Evolutionary conservation across 2,888 invertebrate genomes (phyloP).

Genomic region (Sinelater perroti): DNA sequence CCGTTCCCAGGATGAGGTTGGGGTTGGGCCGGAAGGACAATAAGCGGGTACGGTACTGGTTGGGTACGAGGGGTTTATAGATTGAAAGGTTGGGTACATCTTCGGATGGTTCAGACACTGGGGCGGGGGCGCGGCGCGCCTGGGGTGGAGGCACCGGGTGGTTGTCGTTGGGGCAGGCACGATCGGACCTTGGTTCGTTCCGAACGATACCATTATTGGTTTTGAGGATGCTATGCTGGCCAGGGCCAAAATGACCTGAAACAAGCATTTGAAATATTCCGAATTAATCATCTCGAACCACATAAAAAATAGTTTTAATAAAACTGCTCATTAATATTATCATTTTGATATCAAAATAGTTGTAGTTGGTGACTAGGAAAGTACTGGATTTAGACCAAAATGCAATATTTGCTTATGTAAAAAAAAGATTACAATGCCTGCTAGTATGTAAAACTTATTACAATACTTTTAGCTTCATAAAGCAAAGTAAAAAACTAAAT

Average conservation of each 20-base stretch:
- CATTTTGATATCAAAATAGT: too few species aligned
- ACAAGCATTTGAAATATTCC: constrained; percentile 42
- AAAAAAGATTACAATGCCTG: too few species aligned
- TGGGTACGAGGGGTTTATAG: constrained; percentile 54
- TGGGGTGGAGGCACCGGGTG: constrained; percentile 34
- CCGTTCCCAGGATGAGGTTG: constrained; percentile 55
- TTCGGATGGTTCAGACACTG: constrained; percentile 55
- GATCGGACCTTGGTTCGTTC: constrained; percentile 59
- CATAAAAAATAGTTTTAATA: too few species aligned
- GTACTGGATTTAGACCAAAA: too few species aligned
- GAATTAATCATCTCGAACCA: too few species aligned
- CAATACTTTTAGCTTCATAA: too few species aligned
- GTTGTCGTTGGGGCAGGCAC: constrained; percentile 48
- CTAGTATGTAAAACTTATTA: too few species aligned
- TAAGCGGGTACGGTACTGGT: constrained; percentile 53
- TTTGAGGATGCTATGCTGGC: constrained; percentile 49
- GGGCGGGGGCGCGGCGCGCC: constrained; percentile 52
- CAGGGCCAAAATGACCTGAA: constrained; percentile 52
- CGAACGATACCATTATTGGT: constrained; percentile 59
- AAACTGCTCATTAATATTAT: too few species aligned
- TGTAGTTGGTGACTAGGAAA: too few species aligned
- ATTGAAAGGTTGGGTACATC: constrained; percentile 56
- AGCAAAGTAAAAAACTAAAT: too few species aligned
- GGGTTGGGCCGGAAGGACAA: constrained; percentile 51
- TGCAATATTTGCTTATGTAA: too few species aligned